These are phyloP conservation scores for Chaenocephalus aceratus DNA, from an alignment of 2,113 vertebrate species.

Conservation along the genomic window DNA sequence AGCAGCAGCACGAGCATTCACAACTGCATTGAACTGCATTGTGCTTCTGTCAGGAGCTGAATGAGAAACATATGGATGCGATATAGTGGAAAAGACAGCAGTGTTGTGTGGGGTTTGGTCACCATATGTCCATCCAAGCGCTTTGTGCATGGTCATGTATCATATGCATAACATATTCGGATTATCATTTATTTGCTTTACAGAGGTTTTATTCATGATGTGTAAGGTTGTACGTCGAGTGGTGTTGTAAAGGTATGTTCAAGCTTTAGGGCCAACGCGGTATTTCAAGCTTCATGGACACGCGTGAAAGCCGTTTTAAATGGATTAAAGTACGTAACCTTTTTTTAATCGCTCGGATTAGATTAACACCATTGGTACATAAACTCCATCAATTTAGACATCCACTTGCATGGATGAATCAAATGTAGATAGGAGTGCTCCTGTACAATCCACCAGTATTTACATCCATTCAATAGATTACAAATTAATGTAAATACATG, in stretches of 20 bases:
- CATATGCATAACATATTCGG: not conserved
- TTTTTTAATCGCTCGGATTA: not conserved
- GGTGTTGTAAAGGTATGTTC: not conserved
- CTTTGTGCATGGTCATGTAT: not conserved
- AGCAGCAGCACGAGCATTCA: not conserved
- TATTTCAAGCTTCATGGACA: not conserved
- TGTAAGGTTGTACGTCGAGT: not conserved
- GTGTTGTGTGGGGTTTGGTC: not conserved
- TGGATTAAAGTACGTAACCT: not conserved
- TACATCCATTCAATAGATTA: not conserved
- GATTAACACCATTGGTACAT: not conserved
- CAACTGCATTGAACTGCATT: constrained; percentile 2
- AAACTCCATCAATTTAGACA: not conserved
- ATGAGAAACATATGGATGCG: not conserved
- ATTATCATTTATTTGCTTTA: not conserved
- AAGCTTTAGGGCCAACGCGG: no score
- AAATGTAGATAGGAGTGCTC: not conserved
- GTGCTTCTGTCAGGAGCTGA: not conserved
- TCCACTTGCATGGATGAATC: not conserved
- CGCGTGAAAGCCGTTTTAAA: constrained; percentile 10
- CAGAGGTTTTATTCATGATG: not conserved
- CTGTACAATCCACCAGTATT: not conserved
- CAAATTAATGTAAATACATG: not conserved
- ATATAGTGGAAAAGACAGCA: not conserved
- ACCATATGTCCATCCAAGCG: not conserved